Evolutionary conservation across 1,140 invertebrate species (phyloP).

Genomic region (Saccostrea cuccullata): DNA sequence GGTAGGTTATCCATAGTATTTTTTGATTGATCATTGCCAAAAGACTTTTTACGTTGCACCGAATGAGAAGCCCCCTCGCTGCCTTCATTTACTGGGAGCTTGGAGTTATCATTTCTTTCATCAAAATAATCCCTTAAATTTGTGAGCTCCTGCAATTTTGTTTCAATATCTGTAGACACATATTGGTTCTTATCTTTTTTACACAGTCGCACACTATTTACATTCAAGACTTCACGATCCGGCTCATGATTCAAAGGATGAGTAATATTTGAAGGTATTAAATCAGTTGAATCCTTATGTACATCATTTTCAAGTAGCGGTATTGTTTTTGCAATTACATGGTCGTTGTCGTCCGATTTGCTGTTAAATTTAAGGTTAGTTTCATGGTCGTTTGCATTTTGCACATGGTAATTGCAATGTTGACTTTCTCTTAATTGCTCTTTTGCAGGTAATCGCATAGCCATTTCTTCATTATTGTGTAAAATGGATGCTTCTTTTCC

Average conservation of each 20-base stretch:
- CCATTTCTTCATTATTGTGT: constrained; percentile 40
- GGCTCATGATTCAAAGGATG: constrained; percentile 39
- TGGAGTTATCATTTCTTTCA: constrained; percentile 48
- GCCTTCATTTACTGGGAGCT: constrained; percentile 50
- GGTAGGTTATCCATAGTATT: constrained; percentile 29
- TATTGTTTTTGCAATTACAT: constrained; percentile 3
- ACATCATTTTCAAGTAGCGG: constrained; percentile 15
- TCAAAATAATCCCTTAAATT: constrained; percentile 52
- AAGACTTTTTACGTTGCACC: constrained; percentile 27
- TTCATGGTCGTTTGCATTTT: constrained; percentile 34
- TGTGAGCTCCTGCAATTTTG: constrained; percentile 42
- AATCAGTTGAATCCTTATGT: constrained; percentile 47
- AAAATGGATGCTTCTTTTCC: background rate
- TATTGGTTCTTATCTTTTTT: constrained; percentile 53
- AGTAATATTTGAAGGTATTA: constrained; percentile 47
- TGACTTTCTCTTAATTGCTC: constrained; percentile 8
- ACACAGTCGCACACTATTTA: constrained; percentile 44
- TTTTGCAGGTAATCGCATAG: constrained; percentile 24
- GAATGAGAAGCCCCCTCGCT: constrained; percentile 41
- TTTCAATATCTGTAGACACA: constrained; percentile 50
- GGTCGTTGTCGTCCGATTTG: background rate
- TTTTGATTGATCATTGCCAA: constrained; percentile 33
- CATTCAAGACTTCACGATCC: constrained; percentile 33
- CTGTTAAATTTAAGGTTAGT: background rate
- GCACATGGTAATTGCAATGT: constrained; percentile 28